A percentile compares a stretch with the other conserved stretches of the same genome.
phyloP scores from a whole-genome alignment of 1,140 invertebrate species.

The Proctacanthus coquilletti region DNA sequence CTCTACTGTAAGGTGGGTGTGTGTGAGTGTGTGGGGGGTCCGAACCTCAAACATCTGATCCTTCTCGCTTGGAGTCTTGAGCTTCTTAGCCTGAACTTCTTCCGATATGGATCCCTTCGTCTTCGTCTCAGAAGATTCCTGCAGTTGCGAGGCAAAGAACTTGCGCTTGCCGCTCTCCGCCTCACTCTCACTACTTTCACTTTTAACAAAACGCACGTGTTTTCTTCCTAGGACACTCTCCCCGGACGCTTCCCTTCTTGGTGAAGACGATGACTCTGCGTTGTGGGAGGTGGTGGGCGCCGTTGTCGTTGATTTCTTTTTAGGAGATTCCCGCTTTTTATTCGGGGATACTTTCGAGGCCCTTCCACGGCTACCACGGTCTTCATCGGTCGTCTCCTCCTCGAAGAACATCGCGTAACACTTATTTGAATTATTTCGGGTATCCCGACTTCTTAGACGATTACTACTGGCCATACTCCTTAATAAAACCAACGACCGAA shows the following conservation, averaged over 20 bases:
- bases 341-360: not conserved
- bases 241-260: not conserved
- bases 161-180: not conserved
- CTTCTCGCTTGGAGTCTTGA: not conserved
- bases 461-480: too few relatives aligned
- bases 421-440: not conserved
- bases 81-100: not conserved
- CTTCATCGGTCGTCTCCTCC: not conserved
- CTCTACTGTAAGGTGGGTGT: too few relatives aligned
- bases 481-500: too few relatives aligned
- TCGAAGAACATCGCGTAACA: not conserved
- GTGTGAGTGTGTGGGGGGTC: too few relatives aligned
- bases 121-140: not conserved
- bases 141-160: not conserved
- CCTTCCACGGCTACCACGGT: not conserved
- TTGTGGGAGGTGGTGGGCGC: not conserved
- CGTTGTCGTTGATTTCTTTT: not conserved
- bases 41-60: constrained; percentile 1
- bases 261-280: not conserved
- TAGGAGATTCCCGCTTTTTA: not conserved
- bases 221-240: not conserved
- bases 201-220: not conserved
- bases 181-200: not conserved
- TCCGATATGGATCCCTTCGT: not conserved
- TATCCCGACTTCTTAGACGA: not conserved